Evolutionary conservation across 1,140 invertebrate species (phyloP), one percentile per base, ranked within the genome.

Genomic region (Caerostris extrusa): DNA sequence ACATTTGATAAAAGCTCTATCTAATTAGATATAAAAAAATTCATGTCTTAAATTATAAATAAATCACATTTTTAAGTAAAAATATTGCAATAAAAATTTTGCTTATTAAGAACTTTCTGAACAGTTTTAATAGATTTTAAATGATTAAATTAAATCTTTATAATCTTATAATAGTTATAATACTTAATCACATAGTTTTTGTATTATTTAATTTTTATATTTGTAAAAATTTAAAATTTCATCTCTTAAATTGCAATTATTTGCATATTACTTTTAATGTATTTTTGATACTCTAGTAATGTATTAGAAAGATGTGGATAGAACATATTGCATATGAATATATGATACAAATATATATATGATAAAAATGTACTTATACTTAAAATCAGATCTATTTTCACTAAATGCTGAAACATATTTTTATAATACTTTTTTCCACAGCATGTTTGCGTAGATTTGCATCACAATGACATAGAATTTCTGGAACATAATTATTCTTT

Each of bases 1-100:
- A 77, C 71, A 77, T 53, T 50, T 77, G 71, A 77, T 50, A 77
- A 77, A 77, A 77, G 71, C 71, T 77, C 71, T 77, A 77, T 53
- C 71, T 77, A 77, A 77, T 34, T 3, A 77, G 10, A 77, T 77
- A 77, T 53, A 53, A 77, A 77, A 53, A 5, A 12, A 50, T 77
- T 77, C 10, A 77, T 12, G 53, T 53, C 53, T 34, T 12, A 77
- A 77, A 77, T 77, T 34, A 77, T 77, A 50, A 77, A 77, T 34
- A 53, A 64, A 5, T 10, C 17, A 64, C 5, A 17, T 64, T 64
- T 61, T 64, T 17, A 64, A 10, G 17, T 17, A 64, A 64, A 64
- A 64, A 64, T 34, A 34, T 34, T 34, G 34, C 34, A 34, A 34
- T 34, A 34, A 34, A 34, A 34, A 34, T 34, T 34, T 34, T 34